Percentiles rank a stretch among this genome's conserved stretches.
phyloP scores from a whole-genome alignment of 2,113 vertebrate species.

The Phyllostomus discolor region DNA sequence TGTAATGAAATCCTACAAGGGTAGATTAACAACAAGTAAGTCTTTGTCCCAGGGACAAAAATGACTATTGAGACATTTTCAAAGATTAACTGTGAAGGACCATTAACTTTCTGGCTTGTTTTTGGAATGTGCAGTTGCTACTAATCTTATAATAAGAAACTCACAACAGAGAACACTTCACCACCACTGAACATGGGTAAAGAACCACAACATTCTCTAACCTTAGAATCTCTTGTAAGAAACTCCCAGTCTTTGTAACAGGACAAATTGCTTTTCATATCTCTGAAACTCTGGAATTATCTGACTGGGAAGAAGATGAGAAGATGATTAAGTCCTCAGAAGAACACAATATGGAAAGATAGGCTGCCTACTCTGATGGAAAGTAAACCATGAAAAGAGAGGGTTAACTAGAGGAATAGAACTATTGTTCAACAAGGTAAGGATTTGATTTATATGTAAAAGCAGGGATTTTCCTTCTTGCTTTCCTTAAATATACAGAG shows the following conservation, averaged over 20 bases:
- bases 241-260: conserved; percentile 6
- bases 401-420: background rate
- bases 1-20: background rate
- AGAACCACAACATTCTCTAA: conserved; percentile 22
- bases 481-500: background rate
- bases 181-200: background rate
- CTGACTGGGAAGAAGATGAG: background rate
- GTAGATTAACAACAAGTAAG: conserved; percentile 7
- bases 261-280: background rate
- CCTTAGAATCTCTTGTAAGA: background rate
- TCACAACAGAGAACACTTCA: background rate
- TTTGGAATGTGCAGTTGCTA: conserved; percentile 44
- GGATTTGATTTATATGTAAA: background rate
- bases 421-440: background rate
- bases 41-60: conserved; percentile 1
- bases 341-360: background rate
- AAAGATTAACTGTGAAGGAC: conserved; percentile 24
- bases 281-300: background rate
- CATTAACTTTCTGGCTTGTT: conserved; percentile 30
- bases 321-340: background rate
- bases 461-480: background rate
- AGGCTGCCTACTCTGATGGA: background rate
- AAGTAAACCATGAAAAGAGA: background rate
- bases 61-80: conserved; percentile 12
- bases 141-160: conserved; percentile 15